phyloP scores from a whole-genome alignment of 1,140 invertebrate genomes.

The Nixonia krombeini region DNA sequence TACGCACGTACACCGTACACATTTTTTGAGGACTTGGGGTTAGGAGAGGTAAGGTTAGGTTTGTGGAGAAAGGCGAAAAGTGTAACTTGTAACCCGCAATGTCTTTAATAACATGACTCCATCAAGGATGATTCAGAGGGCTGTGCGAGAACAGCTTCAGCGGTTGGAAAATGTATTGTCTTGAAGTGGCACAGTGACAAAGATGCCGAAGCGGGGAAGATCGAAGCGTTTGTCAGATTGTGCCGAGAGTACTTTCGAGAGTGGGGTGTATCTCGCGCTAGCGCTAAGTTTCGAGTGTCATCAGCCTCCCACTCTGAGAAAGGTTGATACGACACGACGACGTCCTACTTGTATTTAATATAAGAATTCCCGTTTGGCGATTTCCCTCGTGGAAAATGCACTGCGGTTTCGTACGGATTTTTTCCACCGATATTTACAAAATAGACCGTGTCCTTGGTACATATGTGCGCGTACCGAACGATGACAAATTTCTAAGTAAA shows the following conservation, averaged over 20 bases:
- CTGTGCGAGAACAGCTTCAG: constrained; percentile 11
- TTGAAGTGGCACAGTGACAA: constrained; percentile 44
- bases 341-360: constrained; percentile 40
- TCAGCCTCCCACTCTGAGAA: constrained; percentile 33
- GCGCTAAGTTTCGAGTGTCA: constrained; percentile 43
- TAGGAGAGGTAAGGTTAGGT: too few species aligned
- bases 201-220: constrained; percentile 44
- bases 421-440: too few species aligned
- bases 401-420: background rate
- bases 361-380: constrained; percentile 18
- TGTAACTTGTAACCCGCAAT: constrained; percentile 14
- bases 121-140: constrained; percentile 30
- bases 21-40: background rate
- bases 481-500: too few species aligned
- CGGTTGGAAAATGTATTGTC: constrained; percentile 42
- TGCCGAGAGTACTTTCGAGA: constrained; percentile 45
- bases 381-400: background rate
- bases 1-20: too few species aligned
- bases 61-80: too few species aligned
- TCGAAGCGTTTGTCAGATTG: constrained; percentile 47
- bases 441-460: too few species aligned
- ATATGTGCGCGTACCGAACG: too few species aligned
- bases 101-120: constrained; percentile 27
- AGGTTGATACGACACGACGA: constrained; percentile 61
- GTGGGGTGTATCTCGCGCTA: constrained; percentile 35